These are phyloP conservation scores for Pyralis farinalis DNA, from an alignment of 2,888 invertebrate species.

Conservation along the genomic window DNA sequence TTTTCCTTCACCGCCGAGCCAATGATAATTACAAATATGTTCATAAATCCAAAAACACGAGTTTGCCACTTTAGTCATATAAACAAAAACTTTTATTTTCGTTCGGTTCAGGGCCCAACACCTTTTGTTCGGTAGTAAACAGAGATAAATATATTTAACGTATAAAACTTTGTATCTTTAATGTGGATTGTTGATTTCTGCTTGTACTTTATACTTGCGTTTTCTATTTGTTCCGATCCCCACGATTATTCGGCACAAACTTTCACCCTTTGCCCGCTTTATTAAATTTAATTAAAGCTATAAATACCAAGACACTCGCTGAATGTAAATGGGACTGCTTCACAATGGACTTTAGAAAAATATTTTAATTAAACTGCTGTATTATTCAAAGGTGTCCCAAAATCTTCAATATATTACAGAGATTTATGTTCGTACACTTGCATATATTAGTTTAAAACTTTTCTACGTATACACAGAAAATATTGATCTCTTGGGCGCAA, in stretches of 20 bases:
- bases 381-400: slow-evolving; percentile 7
- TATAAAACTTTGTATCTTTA: too few relatives aligned
- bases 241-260: slow-evolving; percentile 8
- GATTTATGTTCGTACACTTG: slow-evolving; percentile 3
- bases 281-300: slow-evolving; percentile 31
- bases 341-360: slow-evolving; percentile 20
- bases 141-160: too few relatives aligned
- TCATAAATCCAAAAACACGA: too few relatives aligned
- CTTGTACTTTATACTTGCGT: not conserved
- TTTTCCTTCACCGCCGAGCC: too few relatives aligned
- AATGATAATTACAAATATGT: too few relatives aligned
- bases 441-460: too few relatives aligned
- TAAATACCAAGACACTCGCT: slow-evolving; percentile 25
- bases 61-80: too few relatives aligned
- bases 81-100: too few relatives aligned
- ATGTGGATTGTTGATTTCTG: not conserved
- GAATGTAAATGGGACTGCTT: slow-evolving; percentile 25
- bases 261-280: slow-evolving; percentile 23
- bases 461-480: too few relatives aligned
- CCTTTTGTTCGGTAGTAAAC: too few relatives aligned
- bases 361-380: slow-evolving; percentile 16
- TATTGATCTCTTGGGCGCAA: too few relatives aligned
- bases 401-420: slow-evolving; percentile 1
- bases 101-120: too few relatives aligned
- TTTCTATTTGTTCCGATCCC: not conserved